A percentile compares a stretch with the other conserved stretches of the same genome.
phyloP scores from a whole-genome alignment of 2,888 invertebrate species.

The Pachycephus smyrnensis region DNA sequence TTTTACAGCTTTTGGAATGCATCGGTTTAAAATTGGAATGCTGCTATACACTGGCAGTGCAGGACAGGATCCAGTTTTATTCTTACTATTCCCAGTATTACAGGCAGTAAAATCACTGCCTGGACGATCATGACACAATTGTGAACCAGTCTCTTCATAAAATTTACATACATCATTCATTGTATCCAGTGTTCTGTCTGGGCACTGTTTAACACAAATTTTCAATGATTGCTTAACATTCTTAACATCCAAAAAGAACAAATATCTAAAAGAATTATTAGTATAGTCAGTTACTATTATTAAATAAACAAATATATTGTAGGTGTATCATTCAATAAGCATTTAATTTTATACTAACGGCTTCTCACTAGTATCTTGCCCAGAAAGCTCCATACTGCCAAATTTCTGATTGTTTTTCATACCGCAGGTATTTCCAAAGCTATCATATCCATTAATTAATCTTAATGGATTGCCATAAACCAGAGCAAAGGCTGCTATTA shows the following conservation, averaged over 20 bases:
- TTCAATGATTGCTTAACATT: conserved; percentile 83
- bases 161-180: conserved; percentile 79
- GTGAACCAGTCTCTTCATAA: conserved; percentile 78
- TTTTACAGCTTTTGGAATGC: conserved; percentile 82
- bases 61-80: conserved; percentile 69
- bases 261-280: conserved; percentile 68
- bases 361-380: conserved; percentile 82
- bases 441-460: conserved; percentile 91
- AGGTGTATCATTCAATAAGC: background rate
- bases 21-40: conserved; percentile 85
- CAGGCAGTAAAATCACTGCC: conserved; percentile 61
- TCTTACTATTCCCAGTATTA: conserved; percentile 58
- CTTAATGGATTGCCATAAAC: conserved; percentile 89
- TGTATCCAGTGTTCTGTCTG: conserved; percentile 74
- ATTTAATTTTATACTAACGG: conserved; percentile 65
- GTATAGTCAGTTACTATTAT: background rate
- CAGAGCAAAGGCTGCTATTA: conserved; percentile 87
- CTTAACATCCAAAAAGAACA: conserved; percentile 87
- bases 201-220: conserved; percentile 92
- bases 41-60: conserved; percentile 82
- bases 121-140: conserved; percentile 76
- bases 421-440: conserved; percentile 95
- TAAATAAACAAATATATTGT: background rate
- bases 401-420: conserved; percentile 82
- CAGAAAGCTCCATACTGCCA: conserved; percentile 80